Evolutionary conservation across 2,797 vertebrate genomes (phyloP), one percentile per base, ranked within the genome.

Genomic region (Sphaeramia orbicularis): DNA sequence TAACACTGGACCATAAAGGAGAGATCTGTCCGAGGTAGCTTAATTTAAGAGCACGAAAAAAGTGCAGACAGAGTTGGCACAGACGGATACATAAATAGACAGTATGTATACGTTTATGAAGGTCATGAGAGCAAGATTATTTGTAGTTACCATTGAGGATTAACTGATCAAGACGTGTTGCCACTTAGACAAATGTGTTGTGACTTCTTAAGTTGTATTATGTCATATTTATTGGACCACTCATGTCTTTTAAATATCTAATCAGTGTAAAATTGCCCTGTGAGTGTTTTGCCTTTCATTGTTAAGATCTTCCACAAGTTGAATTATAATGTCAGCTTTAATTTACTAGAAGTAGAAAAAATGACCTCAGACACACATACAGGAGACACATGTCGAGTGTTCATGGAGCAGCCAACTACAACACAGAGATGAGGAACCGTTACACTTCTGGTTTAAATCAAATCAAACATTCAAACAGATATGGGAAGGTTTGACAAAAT

Each of bases 381-480:
- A 13, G 15, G 63, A 53, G 27, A 12, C 67, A 58, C 43, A 68
- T 61, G 58, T 50, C 15, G 51, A 48, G 59, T 56, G 10, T 19
- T 55, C 16, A 21, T 38, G 38, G 16, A 19, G 15, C 51, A 27
- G 66, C 65, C 50, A 78, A 13, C 32, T 38, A n/a, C 41, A 45
- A 51, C 58, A 40, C 75, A 60, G 54, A 65, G 32, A 52, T 41
- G 10, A 35, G 65, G 24, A 63, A 14, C 58, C 70, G 53, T 47
- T 51, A 42, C 49, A 19, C 44, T 18, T 76, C 76, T 83, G 72
- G 55, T 74, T 57, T 67, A 36, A 65, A 79, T 84, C 70, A 84
- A 54, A 59, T 61, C 9, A 42, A 67, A 52, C 57, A 66, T 40
- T 49, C 52, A 19, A 30, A 56, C 18, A 69, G 21, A 72, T 70